phyloP scores from a whole-genome alignment of 2,797 vertebrate species.

The Apogon talboti region DNA sequence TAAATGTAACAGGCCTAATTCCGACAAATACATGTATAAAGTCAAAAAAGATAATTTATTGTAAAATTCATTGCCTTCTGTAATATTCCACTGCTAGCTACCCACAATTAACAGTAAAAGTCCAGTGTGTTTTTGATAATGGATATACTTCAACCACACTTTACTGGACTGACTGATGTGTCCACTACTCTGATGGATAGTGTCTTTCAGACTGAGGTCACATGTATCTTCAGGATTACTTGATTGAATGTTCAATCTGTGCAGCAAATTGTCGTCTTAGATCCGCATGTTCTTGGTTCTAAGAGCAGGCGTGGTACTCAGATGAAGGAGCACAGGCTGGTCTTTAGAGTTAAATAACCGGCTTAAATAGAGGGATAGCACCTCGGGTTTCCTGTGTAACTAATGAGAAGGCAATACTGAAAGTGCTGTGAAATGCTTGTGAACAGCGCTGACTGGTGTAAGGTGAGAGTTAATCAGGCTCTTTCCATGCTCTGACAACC shows the following conservation, averaged over 20 bases:
- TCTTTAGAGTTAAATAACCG: constrained; percentile 49
- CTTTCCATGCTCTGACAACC: constrained; percentile 67
- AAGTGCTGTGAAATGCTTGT: constrained; percentile 39
- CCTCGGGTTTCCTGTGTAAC: constrained; percentile 49
- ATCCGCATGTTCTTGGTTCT: constrained; percentile 22
- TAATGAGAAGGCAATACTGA: constrained; percentile 59
- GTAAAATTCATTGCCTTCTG: too few species aligned
- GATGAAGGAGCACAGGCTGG: constrained; percentile 5
- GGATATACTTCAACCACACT: too few species aligned
- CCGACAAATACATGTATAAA: too few species aligned
- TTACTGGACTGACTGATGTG: too few species aligned
- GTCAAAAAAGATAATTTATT: too few species aligned
- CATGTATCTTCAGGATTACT: constrained; percentile 28
- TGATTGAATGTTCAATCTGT: constrained; percentile 28
- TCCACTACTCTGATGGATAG: not conserved
- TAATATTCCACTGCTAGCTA: too few species aligned
- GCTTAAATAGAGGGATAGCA: constrained; percentile 52
- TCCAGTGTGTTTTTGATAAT: too few species aligned
- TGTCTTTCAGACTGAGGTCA: constrained; percentile 24
- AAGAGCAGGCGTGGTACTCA: constrained; percentile 20
- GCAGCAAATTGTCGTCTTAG: constrained; percentile 19
- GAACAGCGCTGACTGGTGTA: constrained; percentile 59
- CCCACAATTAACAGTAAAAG: too few species aligned
- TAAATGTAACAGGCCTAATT: too few species aligned
- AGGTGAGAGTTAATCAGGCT: constrained; percentile 71